Evolutionary conservation across 2,888 invertebrate species (phyloP), one percentile per base, ranked within the genome.

Genomic region (Lasioglossum oenotherae): DNA sequence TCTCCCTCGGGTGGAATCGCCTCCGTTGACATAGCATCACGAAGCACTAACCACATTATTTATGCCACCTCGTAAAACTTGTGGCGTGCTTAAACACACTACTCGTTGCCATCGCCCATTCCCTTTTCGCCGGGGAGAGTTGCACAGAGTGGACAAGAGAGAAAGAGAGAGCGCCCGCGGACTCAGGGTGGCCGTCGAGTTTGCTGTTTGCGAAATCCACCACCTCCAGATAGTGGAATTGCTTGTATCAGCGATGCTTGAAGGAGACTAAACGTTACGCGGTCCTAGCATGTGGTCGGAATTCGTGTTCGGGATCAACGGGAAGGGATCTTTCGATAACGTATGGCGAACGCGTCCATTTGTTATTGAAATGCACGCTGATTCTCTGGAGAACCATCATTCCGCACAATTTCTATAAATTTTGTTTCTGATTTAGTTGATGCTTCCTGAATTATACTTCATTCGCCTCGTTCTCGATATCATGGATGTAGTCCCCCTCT

Each of bases 21-120:
- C 84, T 85, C 72, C 82, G 92, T 93, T 94, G 94, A 93, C 94
- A 93, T 89, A 92, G 93, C 93, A 93, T 94, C 94, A 93, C 93
- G 94, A 93, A 93, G 91, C 91, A 93, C 93, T 93, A 94, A 93
- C 93, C 92, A 91, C 91, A 91, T 94, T 94, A 94, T 94, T 94
- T 94, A 94, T 94, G 92, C 88, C 91, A 91, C 92, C 92, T 93
- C 94, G 93, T 94, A 94, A 94, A 94, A 94, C 94, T 94, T 94
- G 93, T 94, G 91, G 94, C 94, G 94, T 94, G 94, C 92, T 91
- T 91, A 89, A 92, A 87, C 91, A 92, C 93, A 90, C 92, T 94
- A 93, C 91, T 91, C 90, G 82, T 81, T 74, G 60, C 80, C 79
- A 27, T 69, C 74, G 38, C 80, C 81, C 74, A 23, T 71, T 46